Evolutionary conservation across 2,797 vertebrate species (phyloP).

Genomic region (Kryptolebias ocellatus): DNA sequence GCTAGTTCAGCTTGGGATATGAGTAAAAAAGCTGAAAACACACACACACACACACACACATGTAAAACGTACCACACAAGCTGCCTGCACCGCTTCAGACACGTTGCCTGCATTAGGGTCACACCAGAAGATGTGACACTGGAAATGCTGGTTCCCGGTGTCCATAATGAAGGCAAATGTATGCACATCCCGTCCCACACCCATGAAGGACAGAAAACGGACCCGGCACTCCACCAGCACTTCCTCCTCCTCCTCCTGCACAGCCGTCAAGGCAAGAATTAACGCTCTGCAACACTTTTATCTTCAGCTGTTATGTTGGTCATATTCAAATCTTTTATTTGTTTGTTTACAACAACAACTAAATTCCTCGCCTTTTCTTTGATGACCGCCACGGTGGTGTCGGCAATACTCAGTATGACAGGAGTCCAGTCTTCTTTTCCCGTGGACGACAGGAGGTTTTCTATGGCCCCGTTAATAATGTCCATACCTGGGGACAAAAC

Average conservation of each 20-base stretch:
- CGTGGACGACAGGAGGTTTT: constrained; percentile 87
- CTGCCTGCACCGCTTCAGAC: constrained; percentile 96
- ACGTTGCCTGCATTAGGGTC: constrained; percentile 94
- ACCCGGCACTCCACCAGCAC: constrained; percentile 95
- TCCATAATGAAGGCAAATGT: constrained; percentile 99
- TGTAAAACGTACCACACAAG: constrained; percentile 90
- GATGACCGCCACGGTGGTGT: constrained; percentile 95
- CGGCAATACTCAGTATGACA: constrained; percentile 94
- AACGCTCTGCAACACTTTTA: constrained; percentile 13
- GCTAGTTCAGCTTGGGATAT: too few relatives aligned
- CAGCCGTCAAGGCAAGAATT: constrained; percentile 22
- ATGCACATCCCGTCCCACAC: constrained; percentile 92
- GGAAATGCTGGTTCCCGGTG: constrained; percentile 94
- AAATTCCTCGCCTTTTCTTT: constrained; percentile 86
- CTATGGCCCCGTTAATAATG: constrained; percentile 94
- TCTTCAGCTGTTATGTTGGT: constrained; percentile 16
- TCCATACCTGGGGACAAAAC: constrained; percentile 90
- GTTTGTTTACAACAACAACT: constrained; percentile 1
- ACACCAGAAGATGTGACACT: constrained; percentile 97
- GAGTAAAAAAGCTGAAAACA: background rate
- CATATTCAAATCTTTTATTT: constrained; percentile 20
- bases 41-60: background rate
- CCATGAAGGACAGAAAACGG: constrained; percentile 98
- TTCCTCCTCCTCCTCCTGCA: constrained; percentile 89
- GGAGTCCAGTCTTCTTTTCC: constrained; percentile 92